A percentile compares a stretch with the other conserved stretches of the same genome.
Conservation (phyloP, 2,113 vertebrate species). For the Cyanoliseus patagonus region DNA sequence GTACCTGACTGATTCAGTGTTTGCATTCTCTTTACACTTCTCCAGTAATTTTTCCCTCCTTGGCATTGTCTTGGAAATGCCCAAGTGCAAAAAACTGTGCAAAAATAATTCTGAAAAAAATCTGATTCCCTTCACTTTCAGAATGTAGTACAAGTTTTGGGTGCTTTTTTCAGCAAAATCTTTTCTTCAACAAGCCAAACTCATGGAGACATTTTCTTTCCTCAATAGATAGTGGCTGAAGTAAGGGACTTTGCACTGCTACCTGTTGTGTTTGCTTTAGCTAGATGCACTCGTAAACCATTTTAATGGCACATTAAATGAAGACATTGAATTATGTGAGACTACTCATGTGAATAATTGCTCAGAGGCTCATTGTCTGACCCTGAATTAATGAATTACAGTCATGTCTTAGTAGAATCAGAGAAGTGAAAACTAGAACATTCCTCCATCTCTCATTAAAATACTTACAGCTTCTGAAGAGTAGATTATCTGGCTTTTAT, state of each 20-base stretch:
- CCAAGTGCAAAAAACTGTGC: not conserved
- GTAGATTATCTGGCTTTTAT: not conserved
- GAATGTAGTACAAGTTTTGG: not conserved
- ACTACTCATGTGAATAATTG: conserved; percentile 57
- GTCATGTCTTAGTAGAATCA: conserved; percentile 34
- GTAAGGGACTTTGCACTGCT: not conserved
- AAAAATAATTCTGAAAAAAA: not conserved
- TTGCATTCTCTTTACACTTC: not conserved
- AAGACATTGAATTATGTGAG: conserved; percentile 36
- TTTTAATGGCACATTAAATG: conserved; percentile 52
- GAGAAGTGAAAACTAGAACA: conserved; percentile 49
- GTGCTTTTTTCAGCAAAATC: not conserved
- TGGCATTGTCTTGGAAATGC: not conserved
- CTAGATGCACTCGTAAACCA: not conserved
- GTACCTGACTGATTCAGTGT: not conserved
- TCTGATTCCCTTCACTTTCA: not conserved
- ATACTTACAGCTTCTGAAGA: not conserved
- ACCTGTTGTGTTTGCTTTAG: conserved; percentile 30
- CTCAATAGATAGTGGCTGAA: not conserved
- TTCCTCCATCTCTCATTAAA: conserved; percentile 11
- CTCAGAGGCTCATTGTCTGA: conserved; percentile 55
- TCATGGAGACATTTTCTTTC: not conserved
- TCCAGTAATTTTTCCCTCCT: not conserved
- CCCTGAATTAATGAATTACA: conserved; percentile 62
- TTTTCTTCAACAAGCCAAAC: not conserved